These are phyloP conservation scores for Parapsyche elsis DNA, from an alignment of 1,140 invertebrate species.

Conservation along the genomic window DNA sequence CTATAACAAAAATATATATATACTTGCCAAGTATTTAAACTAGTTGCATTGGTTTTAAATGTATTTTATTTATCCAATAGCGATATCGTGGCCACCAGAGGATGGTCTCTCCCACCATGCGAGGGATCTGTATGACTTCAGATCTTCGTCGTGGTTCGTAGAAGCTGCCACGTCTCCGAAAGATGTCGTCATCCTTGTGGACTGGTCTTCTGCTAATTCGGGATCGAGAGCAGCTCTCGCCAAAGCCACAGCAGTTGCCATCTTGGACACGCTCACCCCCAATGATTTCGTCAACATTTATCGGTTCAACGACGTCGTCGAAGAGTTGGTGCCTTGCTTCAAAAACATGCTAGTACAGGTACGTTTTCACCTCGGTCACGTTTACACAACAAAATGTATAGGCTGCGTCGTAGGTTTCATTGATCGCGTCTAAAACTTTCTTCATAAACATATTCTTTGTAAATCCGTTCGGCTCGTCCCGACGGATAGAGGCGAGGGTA, in stretches of 20 bases:
- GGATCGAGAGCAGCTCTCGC: conserved; percentile 87
- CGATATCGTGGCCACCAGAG: conserved; percentile 79
- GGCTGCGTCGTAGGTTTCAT: not conserved
- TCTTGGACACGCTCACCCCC: conserved; percentile 94
- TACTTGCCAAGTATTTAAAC: too few relatives aligned
- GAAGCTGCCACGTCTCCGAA: conserved; percentile 96
- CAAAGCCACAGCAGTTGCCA: conserved; percentile 83
- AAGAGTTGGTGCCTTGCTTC: conserved; percentile 86
- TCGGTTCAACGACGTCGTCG: conserved; percentile 79
- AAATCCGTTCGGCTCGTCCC: conserved; percentile 49
- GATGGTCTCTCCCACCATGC: conserved; percentile 69
- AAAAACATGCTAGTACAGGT: conserved; percentile 87
- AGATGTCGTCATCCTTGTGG: conserved; percentile 94
- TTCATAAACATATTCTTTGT: conserved; percentile 56
- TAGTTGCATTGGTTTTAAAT: too few relatives aligned
- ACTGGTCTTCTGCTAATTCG: conserved; percentile 89
- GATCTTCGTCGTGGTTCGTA: conserved; percentile 92
- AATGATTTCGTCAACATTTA: conserved; percentile 98
- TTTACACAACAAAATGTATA: not conserved
- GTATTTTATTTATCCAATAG: conserved; percentile 61
- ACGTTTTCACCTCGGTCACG: conserved; percentile 28
- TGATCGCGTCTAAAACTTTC: conserved; percentile 52
- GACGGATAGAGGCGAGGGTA: not conserved
- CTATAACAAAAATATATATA: not conserved
- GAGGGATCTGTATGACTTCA: conserved; percentile 87